A percentile compares a stretch with the other conserved stretches of the same genome.
phyloP scores from a whole-genome alignment of 2,113 vertebrate genomes.

The Megaleporinus macrocephalus region DNA sequence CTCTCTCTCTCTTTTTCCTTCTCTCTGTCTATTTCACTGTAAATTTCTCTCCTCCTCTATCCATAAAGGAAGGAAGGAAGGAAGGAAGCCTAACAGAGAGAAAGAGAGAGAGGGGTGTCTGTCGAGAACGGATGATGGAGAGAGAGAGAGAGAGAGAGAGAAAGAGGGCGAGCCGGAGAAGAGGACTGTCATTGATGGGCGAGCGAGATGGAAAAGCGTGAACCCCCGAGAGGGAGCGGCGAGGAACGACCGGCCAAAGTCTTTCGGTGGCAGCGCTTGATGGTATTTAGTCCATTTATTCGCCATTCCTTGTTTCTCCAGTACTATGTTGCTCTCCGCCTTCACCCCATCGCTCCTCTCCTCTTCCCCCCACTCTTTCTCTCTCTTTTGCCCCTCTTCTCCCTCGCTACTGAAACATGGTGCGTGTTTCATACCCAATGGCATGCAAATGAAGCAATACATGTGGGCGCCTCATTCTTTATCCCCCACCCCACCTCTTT shows the following conservation, averaged over 20 bases:
- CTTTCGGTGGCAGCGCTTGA: constrained; percentile 57
- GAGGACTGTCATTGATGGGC: constrained; percentile 68
- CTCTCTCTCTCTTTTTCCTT: constrained; percentile 27
- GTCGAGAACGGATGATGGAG: constrained; percentile 54
- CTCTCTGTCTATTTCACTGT: constrained; percentile 22
- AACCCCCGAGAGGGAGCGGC: constrained; percentile 58
- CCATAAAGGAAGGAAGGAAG: constrained; percentile 42
- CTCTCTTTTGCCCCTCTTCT: no score
- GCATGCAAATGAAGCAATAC: constrained; percentile 42
- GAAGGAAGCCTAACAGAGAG: constrained; percentile 55
- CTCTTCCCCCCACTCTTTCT: neutral
- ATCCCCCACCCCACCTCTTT: neutral
- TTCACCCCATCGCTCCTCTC: neutral
- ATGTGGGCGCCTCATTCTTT: neutral
- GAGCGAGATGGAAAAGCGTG: constrained; percentile 62
- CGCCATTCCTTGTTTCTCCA: constrained; percentile 1
- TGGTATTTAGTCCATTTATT: constrained; percentile 55
- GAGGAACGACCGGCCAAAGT: constrained; percentile 58
- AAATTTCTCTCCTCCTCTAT: constrained; percentile 32
- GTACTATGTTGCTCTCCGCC: neutral
- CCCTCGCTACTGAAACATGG: constrained; percentile 25
- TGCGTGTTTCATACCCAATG: constrained; percentile 32
- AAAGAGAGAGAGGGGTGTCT: constrained; percentile 52
- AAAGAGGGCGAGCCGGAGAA: constrained; percentile 61
- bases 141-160: constrained; percentile 56